These are phyloP conservation scores for Rhabdophis nuchalis DNA, from an alignment of 2,797 vertebrate species.

Conservation along the genomic window DNA sequence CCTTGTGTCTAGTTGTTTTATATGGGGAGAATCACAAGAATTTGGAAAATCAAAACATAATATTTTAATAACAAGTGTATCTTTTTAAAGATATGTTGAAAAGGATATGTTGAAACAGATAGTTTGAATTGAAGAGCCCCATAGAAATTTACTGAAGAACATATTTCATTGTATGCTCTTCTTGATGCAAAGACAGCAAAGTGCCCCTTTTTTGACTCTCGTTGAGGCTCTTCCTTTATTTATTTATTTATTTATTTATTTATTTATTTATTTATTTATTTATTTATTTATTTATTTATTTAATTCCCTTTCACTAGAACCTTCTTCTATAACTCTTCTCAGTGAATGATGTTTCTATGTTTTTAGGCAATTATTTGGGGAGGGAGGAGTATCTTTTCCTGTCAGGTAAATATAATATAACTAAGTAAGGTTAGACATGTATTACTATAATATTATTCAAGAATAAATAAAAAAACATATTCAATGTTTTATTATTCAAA, in stretches of 20 bases:
- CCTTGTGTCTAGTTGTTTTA: background rate
- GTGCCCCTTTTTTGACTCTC: background rate
- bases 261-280: background rate
- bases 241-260: background rate
- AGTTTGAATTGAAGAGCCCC: no score
- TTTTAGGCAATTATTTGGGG: background rate
- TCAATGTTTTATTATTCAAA: slow-evolving; percentile 35
- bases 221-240: background rate
- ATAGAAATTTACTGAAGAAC: no score
- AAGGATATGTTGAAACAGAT: no score
- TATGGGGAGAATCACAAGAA: background rate
- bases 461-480: slow-evolving; percentile 1
- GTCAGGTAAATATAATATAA: background rate
- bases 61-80: no score
- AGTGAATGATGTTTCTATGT: background rate
- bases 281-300: background rate
- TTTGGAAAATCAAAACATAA: no score
- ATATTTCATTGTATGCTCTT: no score
- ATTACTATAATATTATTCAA: slow-evolving; percentile 21
- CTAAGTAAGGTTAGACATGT: background rate
- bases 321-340: background rate
- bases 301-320: background rate
- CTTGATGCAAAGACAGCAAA: background rate
- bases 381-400: background rate
- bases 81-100: no score